phyloP scores from a whole-genome alignment of 1,140 invertebrate species.

The Drosophila pandora region DNA sequence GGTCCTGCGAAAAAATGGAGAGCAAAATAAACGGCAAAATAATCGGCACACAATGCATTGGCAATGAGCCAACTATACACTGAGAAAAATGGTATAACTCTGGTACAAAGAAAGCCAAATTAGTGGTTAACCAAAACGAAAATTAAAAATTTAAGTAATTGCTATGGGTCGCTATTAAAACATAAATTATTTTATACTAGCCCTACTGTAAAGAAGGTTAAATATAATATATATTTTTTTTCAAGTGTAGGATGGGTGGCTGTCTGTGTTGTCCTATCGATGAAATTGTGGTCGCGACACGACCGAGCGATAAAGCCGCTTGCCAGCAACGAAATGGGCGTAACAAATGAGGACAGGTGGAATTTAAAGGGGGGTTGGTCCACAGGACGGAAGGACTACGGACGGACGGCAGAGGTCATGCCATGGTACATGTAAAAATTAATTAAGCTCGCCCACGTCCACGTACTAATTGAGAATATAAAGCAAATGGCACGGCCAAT shows the following conservation, averaged over 20 bases:
- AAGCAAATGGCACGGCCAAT: conserved; percentile 42
- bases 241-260: neutral
- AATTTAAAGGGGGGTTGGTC: conserved; percentile 28
- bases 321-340: conserved; percentile 49
- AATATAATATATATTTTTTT: neutral
- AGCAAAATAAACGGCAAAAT: conserved; percentile 81
- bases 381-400: conserved; percentile 10
- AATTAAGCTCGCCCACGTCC: conserved; percentile 64
- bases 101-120: neutral
- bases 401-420: conserved; percentile 24
- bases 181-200: neutral
- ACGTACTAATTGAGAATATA: conserved; percentile 51
- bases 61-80: conserved; percentile 65
- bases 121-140: neutral
- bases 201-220: neutral
- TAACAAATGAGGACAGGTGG: conserved; percentile 49
- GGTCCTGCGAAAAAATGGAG: conserved; percentile 47
- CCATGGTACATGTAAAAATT: conserved; percentile 72
- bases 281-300: conserved; percentile 72
- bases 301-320: conserved; percentile 40
- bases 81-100: neutral
- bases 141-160: neutral
- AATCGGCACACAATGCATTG: conserved; percentile 83
- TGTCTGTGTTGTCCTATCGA: conserved; percentile 64
- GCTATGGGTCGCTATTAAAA: neutral